Base-by-base conservation (phyloP, 2,888 invertebrate genomes). In the Peribatodes rhomboidaria region DNA sequence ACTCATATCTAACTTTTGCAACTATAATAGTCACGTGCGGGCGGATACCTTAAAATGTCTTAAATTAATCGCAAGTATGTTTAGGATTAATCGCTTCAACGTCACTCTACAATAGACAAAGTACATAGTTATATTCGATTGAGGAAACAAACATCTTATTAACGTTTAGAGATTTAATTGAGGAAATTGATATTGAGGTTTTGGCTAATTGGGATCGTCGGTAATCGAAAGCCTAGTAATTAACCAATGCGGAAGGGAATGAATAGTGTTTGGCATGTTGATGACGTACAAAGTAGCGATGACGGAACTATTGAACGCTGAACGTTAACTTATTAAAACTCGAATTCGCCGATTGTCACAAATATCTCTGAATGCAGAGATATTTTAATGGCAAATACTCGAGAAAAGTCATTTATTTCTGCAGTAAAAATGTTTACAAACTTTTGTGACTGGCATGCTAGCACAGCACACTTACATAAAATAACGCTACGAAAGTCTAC, bases 401-500 rank as follows among this genome's bases (percentile, higher is more conserved):
- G 27, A n/a, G n/a, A 27, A 27, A 27, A 27, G 3, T 27, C 27
- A 27, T 6, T 27, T 27, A 27, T 27, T 27, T 27, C 6, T 27
- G 27, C 27, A 27, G 27, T 27, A 27, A 27, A 35, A 35, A 35
- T 35, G 35, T 16, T n/a, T n/a, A n/a, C n/a, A 42, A 20, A 2
- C 20, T 11, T 47, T 14, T 47, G 31, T 14, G 14, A 14, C 31
- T 14, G n/a, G 14, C 33, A 16, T n/a, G 16, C 49, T 13, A 16
- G 20, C 22, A 4, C 9, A 31, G 14, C n/a, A 47, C 16, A 11
- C 14, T 8, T 35, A 33, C 13, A 31, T 72, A 69, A 69, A 73
- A 68, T 67, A 72, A 70, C 73, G 68, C 72, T 70, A 53, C 56
- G 42, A 59, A 59, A 75, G 70, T 73, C 77, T 73, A 69, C 78